Percentiles rank a stretch among this genome's conserved stretches.
phyloP scores from a whole-genome alignment of 2,113 vertebrate genomes.

The Mustelus asterias region DNA sequence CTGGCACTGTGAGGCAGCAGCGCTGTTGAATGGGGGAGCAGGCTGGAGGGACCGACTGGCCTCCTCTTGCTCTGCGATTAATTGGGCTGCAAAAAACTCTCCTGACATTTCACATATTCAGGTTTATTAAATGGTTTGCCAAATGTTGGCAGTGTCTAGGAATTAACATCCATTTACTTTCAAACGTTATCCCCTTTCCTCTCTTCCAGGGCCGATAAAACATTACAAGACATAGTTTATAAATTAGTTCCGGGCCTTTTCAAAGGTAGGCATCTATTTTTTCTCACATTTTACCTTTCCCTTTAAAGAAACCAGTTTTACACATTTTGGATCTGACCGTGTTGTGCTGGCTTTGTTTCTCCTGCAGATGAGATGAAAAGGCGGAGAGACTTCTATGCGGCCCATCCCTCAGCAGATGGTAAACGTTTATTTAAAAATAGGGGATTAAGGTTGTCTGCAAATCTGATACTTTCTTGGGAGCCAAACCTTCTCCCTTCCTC shows the following conservation, averaged over 20 bases:
- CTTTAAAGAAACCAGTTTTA: neutral
- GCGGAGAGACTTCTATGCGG: slow-evolving; percentile 78
- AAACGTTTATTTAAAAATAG: slow-evolving; percentile 41
- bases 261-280: slow-evolving; percentile 65
- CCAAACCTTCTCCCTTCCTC: neutral
- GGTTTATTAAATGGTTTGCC: neutral
- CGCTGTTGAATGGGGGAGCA: no score
- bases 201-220: slow-evolving; percentile 77
- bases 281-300: no score
- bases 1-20: no score
- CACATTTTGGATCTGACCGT: neutral
- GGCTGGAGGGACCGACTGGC: no score
- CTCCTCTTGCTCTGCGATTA: neutral
- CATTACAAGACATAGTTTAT: slow-evolving; percentile 89
- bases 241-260: slow-evolving; percentile 88
- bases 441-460: neutral
- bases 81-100: neutral
- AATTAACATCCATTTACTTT: neutral
- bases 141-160: neutral
- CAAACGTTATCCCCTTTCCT: neutral
- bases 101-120: neutral
- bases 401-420: slow-evolving; percentile 67
- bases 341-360: neutral
- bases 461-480: neutral
- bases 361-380: slow-evolving; percentile 85